Evolutionary conservation across 2,113 vertebrate genomes (phyloP), one percentile per base, ranked within the genome.

Genomic region (Petrocephalus microphthalmus): DNA sequence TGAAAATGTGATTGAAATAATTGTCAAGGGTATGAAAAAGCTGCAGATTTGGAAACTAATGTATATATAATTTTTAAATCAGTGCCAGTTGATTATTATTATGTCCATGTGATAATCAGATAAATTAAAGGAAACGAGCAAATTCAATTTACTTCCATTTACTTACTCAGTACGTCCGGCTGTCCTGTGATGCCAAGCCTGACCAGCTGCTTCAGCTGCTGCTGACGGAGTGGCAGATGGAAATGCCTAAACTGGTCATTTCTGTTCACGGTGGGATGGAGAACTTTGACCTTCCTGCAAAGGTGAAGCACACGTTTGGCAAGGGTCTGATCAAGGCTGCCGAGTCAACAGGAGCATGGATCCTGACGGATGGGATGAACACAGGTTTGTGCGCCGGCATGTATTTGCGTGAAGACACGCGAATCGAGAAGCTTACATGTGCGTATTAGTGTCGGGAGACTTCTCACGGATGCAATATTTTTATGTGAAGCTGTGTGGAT

Each of bases 181-280:
- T 97, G 67, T 97, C 97, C 42, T 97, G 97, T 51, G 97, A 99
- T 84, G 96, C 97, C 25, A 96, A 89, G 87, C 82, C 96, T 78
- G 98, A 99, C 88, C 94, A 94, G 13, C 89, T 99, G 20, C 92
- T 97, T 89, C 96, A 97, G 56, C 93, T 99, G 91, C 98, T 99
- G 97, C 89, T 98, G 90, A 95, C 93, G 91, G 97, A 99, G 91
- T 99, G 98, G 98, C 97, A 98, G 91, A 98, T 99, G 96, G 97
- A 98, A 56, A 92, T 96, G 89, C 98, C 98, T 82, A 99, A 98
- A 92, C 93, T 99, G 10, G 95, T 99, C 11, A 96, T 99, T 84
- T 98, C 96, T 0, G 95, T 99, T 90, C 97, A 99, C 2, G 98
- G 98, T 37, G 97, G 98, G 3, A 94, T 95, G 45, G 96, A 98